Evolutionary conservation across 2,888 invertebrate species (phyloP).

Genomic region (Melanotus villosus): DNA sequence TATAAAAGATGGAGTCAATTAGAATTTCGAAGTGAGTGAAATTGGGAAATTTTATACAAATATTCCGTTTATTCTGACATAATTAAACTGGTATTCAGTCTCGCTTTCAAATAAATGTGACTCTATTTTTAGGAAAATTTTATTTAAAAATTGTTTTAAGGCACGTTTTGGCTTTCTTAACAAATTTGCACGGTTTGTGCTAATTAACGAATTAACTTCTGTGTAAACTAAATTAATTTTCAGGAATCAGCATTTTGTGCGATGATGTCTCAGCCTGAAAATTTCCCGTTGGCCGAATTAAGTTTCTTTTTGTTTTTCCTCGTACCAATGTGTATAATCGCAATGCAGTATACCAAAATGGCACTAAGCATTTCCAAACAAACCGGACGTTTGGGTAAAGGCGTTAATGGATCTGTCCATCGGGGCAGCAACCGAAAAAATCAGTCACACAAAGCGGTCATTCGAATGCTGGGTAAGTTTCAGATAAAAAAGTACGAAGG

Average conservation of each 20-base stretch:
- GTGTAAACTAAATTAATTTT: slow-evolving; percentile 48
- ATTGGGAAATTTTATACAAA: too few species aligned
- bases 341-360: slow-evolving; percentile 85
- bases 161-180: too few species aligned
- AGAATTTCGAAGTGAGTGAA: too few species aligned
- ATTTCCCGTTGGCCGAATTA: slow-evolving; percentile 83
- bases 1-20: too few species aligned
- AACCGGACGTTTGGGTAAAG: slow-evolving; percentile 68
- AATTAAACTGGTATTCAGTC: too few species aligned
- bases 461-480: slow-evolving; percentile 84
- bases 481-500: neutral
- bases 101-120: too few species aligned
- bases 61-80: too few species aligned
- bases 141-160: too few species aligned
- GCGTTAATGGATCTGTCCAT: slow-evolving; percentile 77
- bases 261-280: slow-evolving; percentile 74
- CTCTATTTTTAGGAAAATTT: too few species aligned
- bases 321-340: slow-evolving; percentile 79
- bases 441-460: slow-evolving; percentile 81
- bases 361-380: slow-evolving; percentile 77
- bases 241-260: slow-evolving; percentile 86
- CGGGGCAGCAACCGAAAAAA: slow-evolving; percentile 76
- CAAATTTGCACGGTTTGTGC: too few species aligned
- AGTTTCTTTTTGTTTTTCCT: slow-evolving; percentile 89
- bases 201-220: too few species aligned